Evolutionary conservation across 2,113 vertebrate species (phyloP).

Genomic region (Peucedramus taeniatus): DNA sequence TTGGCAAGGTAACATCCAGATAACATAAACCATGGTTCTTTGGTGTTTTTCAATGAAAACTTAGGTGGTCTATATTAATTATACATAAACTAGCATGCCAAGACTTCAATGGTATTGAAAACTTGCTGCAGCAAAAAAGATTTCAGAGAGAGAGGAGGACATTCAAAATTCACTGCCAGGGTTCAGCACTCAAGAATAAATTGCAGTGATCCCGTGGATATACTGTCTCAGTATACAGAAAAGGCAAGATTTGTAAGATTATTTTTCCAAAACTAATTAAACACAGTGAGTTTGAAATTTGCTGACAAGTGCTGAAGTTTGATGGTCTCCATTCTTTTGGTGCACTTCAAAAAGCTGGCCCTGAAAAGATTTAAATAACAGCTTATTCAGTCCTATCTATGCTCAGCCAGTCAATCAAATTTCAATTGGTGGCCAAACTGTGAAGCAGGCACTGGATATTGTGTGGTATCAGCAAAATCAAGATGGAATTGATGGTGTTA

Average conservation of each 20-base stretch:
- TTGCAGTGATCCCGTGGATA: background rate
- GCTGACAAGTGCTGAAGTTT: background rate
- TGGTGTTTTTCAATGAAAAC: background rate
- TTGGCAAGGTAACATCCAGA: background rate
- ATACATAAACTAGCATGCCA: slow-evolving; percentile 3
- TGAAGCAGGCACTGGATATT: background rate
- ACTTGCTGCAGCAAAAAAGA: background rate
- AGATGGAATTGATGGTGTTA: background rate
- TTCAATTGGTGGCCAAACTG: background rate
- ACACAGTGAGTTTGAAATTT: background rate
- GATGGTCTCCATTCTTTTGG: background rate
- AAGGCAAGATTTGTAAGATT: background rate
- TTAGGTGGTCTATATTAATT: slow-evolving; percentile 17
- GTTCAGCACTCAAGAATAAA: background rate
- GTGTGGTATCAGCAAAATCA: background rate
- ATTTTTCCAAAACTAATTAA: slow-evolving; percentile 23
- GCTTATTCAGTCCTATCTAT: background rate
- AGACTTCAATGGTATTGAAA: background rate
- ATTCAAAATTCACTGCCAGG: background rate
- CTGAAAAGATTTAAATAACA: background rate
- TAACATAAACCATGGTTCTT: background rate
- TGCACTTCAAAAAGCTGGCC: background rate
- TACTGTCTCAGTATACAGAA: background rate
- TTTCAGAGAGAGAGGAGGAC: background rate
- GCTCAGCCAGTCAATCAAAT: background rate